Percentiles rank a stretch among this genome's conserved stretches.
These are phyloP conservation scores for Cynaeus angustus DNA, from an alignment of 2,888 invertebrate species.

Conservation along the genomic window DNA sequence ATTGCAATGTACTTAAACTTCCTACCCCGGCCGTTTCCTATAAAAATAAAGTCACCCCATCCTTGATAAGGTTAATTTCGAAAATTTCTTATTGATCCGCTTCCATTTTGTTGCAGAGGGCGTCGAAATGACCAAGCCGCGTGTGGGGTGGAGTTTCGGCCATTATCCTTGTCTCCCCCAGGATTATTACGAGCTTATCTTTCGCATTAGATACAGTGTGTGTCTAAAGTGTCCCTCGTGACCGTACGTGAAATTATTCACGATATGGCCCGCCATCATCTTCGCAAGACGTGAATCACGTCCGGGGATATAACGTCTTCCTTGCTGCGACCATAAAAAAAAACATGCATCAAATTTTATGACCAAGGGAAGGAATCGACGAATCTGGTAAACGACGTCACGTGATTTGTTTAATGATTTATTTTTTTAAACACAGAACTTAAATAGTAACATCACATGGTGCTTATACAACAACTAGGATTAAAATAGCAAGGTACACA, in stretches of 20 bases:
- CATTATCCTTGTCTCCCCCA: constrained; percentile 52
- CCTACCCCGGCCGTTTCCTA: too few species aligned
- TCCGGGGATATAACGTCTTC: constrained; percentile 46
- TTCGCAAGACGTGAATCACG: constrained; percentile 50
- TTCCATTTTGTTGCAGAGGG: constrained; percentile 54
- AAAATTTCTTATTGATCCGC: constrained; percentile 1
- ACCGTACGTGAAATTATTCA: constrained; percentile 53
- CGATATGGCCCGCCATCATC: constrained; percentile 46
- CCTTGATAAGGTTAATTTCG: not conserved
- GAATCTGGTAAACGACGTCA: constrained; percentile 34
- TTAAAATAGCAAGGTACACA: too few species aligned
- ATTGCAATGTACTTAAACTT: too few species aligned
- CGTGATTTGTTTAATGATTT: constrained; percentile 14
- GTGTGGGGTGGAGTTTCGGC: constrained; percentile 50
- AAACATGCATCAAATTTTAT: constrained; percentile 50
- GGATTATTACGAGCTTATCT: constrained; percentile 54
- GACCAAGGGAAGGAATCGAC: constrained; percentile 33
- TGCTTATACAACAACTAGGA: not conserved
- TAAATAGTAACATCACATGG: constrained; percentile 5
- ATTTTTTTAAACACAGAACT: constrained; percentile 5
- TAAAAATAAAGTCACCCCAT: not conserved
- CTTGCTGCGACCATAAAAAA: constrained; percentile 48
- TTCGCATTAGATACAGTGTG: constrained; percentile 52
- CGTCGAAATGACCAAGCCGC: constrained; percentile 48
- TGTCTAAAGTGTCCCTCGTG: constrained; percentile 55